Evolutionary conservation across 2,797 vertebrate species (phyloP).

Genomic region (Galagoides demidoff): DNA sequence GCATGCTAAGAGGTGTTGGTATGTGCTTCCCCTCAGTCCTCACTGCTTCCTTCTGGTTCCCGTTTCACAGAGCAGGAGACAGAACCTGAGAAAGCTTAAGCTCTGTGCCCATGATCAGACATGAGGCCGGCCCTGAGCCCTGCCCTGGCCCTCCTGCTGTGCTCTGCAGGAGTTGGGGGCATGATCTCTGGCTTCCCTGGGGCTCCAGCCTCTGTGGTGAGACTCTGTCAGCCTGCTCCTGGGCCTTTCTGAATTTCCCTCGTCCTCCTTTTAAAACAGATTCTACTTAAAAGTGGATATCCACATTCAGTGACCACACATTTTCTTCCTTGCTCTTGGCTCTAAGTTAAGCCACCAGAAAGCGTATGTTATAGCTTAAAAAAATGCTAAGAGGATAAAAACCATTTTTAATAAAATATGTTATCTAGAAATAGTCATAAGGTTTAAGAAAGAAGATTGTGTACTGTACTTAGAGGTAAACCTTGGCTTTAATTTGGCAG

Average conservation of each 20-base stretch:
- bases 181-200: fast-evolving
- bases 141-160: not conserved
- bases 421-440: conserved; percentile 2
- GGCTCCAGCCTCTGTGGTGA: not conserved
- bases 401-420: not conserved
- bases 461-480: not conserved
- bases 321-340: not conserved
- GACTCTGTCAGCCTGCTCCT: too few species aligned
- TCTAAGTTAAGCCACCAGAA: conserved; percentile 20
- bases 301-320: not conserved
- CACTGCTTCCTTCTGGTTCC: not conserved
- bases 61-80: not conserved
- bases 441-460: not conserved
- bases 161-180: not conserved
- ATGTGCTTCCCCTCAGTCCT: not conserved
- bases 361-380: conserved; percentile 28
- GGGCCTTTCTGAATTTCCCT: not conserved
- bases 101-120: not conserved
- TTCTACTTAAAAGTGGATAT: not conserved
- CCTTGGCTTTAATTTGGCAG: not conserved
- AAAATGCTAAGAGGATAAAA: not conserved
- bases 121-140: fast-evolving
- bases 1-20: not conserved
- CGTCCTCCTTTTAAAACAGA: not conserved
- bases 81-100: not conserved